Evolutionary conservation across 2,113 vertebrate genomes (phyloP), one percentile per base, ranked within the genome.

Genomic region (Odontesthes bonariensis): DNA sequence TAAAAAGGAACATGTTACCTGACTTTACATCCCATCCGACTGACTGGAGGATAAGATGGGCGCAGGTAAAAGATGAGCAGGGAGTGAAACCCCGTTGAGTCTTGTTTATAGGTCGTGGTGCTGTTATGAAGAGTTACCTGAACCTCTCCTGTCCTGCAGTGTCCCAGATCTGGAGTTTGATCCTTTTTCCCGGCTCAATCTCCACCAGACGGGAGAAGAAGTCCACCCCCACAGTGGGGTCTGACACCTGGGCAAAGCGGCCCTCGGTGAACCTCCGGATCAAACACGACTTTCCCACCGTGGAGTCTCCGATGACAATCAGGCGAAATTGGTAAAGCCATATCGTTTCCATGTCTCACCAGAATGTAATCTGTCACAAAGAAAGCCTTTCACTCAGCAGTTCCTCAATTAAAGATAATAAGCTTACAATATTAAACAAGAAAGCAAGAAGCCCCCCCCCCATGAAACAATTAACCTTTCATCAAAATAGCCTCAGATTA

Each of bases 261-360:
- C 96, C 97, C 83, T 98, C 97, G 0, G 97, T 98, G 93, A 98
- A 98, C 89, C 96, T 95, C 32, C 96, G 96, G 82, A 98, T 97
- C 70, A 98, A 93, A 85, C 97, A 98, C 2, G 97, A 99, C 85
- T 99, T 98, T 77, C 96, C 97, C 35, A 98, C 97, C 0, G 97
- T 98, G 80, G 97, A 98, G 90, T 98, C 97, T 42, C 97, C 97
- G 63, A 99, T 97, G 87, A 99, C 96, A 79, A 99, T 98, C 56
- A 98, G 93, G 44, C 97, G 96, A 86, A 98, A 98, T 92, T 99
- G 97, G 89, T 99, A 98, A 11, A 98, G 95, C 97, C 97, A 99
- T 92, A 98, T 98, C 12, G 96, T 96, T 91, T 99, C 97, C 97
- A 99, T 99, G 81, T 88, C 84, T 86, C 61, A 52, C 55, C 44